A percentile compares a stretch with the other conserved stretches of the same genome.
Conservation (phyloP, 2,797 vertebrate genomes). For the Echeneis naucrates region DNA sequence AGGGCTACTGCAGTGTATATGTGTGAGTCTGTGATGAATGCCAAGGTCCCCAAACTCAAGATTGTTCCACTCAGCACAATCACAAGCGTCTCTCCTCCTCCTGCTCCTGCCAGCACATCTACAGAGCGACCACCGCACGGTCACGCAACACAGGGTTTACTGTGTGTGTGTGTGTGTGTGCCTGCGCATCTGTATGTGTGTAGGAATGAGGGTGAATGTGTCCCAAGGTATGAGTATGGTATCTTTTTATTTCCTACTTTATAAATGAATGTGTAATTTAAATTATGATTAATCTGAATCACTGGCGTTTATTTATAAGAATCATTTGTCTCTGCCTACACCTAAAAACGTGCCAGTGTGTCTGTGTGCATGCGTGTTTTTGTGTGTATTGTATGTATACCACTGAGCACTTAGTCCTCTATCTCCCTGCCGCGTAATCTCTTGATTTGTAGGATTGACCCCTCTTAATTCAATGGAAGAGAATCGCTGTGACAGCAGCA, state of each 20-base stretch:
- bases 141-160: conserved; percentile 49
- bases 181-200: conserved; percentile 15
- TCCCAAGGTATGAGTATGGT: background rate
- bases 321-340: background rate
- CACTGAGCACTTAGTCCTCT: conserved; percentile 56
- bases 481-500: conserved; percentile 83
- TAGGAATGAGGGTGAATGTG: background rate
- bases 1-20: conserved; percentile 65
- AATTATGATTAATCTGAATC: conserved; percentile 1
- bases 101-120: conserved; percentile 45
- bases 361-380: conserved; percentile 7
- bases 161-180: conserved; percentile 20
- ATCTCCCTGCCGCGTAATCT: conserved; percentile 74
- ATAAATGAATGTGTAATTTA: background rate
- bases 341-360: background rate
- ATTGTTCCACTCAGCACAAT: conserved; percentile 75
- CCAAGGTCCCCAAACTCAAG: conserved; percentile 68
- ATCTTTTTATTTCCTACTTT: background rate
- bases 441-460: conserved; percentile 83
- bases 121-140: conserved; percentile 34
- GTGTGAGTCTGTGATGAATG: conserved; percentile 65
- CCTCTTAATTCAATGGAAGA: conserved; percentile 82
- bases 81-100: conserved; percentile 46
- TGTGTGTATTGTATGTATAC: conserved; percentile 38
- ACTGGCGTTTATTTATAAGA: background rate